Percentiles rank a stretch among this genome's conserved stretches.
phyloP scores from a whole-genome alignment of 1,140 invertebrate species.

The Theocolax elegans region DNA sequence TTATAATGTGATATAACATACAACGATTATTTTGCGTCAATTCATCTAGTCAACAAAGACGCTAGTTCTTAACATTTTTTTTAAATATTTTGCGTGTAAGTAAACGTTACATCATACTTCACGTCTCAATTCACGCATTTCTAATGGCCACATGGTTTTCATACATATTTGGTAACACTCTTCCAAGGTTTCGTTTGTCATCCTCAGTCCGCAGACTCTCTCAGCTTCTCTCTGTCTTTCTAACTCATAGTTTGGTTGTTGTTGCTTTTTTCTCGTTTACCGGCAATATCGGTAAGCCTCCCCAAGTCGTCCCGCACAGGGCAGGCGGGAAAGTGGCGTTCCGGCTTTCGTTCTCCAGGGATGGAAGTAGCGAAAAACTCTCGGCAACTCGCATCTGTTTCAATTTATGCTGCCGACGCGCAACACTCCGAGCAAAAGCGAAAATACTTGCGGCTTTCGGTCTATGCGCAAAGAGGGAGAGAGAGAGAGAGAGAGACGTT shows the following conservation, averaged over 20 bases:
- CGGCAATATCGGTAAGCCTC: constrained; percentile 27
- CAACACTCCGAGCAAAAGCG: constrained; percentile 45
- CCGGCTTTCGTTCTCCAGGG: constrained; percentile 5
- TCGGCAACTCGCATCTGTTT: constrained; percentile 66
- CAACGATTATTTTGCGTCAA: too few species aligned
- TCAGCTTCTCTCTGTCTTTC: not conserved
- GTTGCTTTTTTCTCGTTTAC: constrained; percentile 8
- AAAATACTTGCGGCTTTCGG: constrained; percentile 48
- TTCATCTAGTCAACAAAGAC: too few species aligned
- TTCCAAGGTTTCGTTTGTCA: too few species aligned
- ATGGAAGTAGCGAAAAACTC: constrained; percentile 58
- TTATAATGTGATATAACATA: too few species aligned
- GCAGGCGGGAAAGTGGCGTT: constrained; percentile 15
- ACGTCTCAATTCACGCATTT: too few species aligned
- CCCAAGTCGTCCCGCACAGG: not conserved
- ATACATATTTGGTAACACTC: too few species aligned
- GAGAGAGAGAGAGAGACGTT: constrained; percentile 1
- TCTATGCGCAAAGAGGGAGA: not conserved
- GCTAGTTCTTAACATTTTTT: too few species aligned
- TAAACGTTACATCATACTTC: too few species aligned
- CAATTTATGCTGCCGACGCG: constrained; percentile 62
- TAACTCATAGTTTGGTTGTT: not conserved
- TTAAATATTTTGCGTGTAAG: too few species aligned
- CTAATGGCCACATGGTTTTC: too few species aligned
- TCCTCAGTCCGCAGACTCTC: not conserved